Evolutionary conservation across 2,888 invertebrate genomes (phyloP), one percentile per base, ranked within the genome.

Genomic region (Drosophila greeni): DNA sequence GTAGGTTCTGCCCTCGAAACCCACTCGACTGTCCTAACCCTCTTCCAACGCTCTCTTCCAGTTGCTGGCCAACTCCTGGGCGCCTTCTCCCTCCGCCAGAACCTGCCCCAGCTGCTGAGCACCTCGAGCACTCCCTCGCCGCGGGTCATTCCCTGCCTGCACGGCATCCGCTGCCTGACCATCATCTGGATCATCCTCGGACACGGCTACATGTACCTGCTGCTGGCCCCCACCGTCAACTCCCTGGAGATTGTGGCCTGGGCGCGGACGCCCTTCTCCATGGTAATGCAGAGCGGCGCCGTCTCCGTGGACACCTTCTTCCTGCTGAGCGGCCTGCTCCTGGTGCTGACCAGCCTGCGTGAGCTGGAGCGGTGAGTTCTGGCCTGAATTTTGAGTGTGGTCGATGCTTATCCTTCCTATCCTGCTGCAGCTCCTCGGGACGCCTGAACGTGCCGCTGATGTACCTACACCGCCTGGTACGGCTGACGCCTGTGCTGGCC

Each of bases 221-320:
- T 59, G 6, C 0, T 29, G 11, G 11, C 11, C 1, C 78, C 79
- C n/a, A 72, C 33, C 23, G 14, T 80, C 0, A 82, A 78, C 24
- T 42, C 72, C 14, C 20, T 48, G 4, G 72, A 65, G 9, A 49
- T 66, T 5, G 29, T 57, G 31, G 43, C 36, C 29, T 84, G 76
- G 76, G 2, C 70, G 0, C 34, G 61, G 9, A 49, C 48, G 0
- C 62, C 72, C 1, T 74, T 61, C 23, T 47, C 73, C 1, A 70
- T 74, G 18, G 26, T 80, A 1, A 3, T 72, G 2, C 43, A 90
- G 14, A 67, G 67, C 82, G 90, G 86, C 75, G 33, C 89, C 0
- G 85, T 91, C 16, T 89, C 91, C 0, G 92, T 92, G 4, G 92
- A 92, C 66, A 91, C 92, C 0, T 92, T 92, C 77, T 91, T 92